Percentiles rank a stretch among this genome's conserved stretches.
Conservation (phyloP, 1,140 invertebrate species). For the Parasteatoda tepidariorum region DNA sequence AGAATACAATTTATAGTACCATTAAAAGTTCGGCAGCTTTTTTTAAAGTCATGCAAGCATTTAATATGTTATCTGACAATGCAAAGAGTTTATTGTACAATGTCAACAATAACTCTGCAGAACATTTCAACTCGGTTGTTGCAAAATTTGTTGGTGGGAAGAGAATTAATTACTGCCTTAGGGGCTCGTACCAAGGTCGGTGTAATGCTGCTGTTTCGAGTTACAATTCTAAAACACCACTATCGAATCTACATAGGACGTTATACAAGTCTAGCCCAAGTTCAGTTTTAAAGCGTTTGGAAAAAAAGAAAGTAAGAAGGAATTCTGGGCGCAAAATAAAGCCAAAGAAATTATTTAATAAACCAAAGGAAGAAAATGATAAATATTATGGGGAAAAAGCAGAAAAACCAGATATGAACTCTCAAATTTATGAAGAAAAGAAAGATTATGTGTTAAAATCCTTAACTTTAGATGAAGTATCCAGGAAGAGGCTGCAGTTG, state of each 20-base stretch:
- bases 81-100: constrained; percentile 65
- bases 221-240: background rate
- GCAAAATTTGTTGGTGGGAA: constrained; percentile 68
- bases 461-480: background rate
- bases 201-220: background rate
- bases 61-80: background rate
- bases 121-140: constrained; percentile 67
- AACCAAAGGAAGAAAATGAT: background rate
- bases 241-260: background rate
- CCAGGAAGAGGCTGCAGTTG: background rate
- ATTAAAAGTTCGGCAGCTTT: constrained; percentile 57
- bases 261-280: background rate
- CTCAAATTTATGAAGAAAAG: background rate
- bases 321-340: background rate
- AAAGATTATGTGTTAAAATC: background rate
- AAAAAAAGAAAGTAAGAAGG: background rate
- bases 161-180: constrained; percentile 65
- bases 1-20: constrained; percentile 62
- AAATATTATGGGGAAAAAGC: background rate
- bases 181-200: constrained; percentile 62
- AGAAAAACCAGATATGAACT: background rate
- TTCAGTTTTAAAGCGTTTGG: background rate
- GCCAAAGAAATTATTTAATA: background rate
- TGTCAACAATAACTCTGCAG: constrained; percentile 68
- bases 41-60: background rate